Conservation (phyloP, 2,888 invertebrate genomes). For the Cyaniris semiargus region DNA sequence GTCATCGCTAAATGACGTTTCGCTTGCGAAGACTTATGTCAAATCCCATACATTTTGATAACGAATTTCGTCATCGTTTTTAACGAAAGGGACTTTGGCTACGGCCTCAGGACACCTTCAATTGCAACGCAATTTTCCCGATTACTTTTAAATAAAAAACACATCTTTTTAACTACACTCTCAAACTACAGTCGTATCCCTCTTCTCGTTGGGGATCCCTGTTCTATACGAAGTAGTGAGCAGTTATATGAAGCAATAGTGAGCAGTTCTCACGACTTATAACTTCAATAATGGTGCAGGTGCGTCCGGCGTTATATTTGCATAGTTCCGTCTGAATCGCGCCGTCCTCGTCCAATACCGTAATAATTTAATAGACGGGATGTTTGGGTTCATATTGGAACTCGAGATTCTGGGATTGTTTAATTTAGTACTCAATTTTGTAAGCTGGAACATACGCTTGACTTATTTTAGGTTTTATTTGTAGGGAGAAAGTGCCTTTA, state of each 20-base stretch:
- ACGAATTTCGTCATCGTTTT: too few species aligned
- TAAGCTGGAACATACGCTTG: background rate
- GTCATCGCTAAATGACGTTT: too few species aligned
- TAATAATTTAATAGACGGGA: constrained; percentile 3
- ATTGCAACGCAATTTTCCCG: too few species aligned
- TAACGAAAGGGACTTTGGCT: too few species aligned
- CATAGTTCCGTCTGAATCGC: constrained; percentile 50
- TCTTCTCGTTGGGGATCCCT: too few species aligned
- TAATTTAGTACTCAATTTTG: background rate
- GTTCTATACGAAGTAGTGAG: background rate
- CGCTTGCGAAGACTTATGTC: too few species aligned
- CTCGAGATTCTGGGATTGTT: background rate
- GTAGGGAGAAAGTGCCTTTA: too few species aligned
- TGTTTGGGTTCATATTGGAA: constrained; percentile 5
- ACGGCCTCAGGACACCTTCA: too few species aligned
- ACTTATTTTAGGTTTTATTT: background rate
- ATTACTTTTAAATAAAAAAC: too few species aligned
- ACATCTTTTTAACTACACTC: too few species aligned
- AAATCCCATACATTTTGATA: too few species aligned
- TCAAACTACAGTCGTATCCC: too few species aligned
- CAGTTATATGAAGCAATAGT: constrained; percentile 46
- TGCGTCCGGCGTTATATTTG: constrained; percentile 71
- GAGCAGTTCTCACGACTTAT: constrained; percentile 75
- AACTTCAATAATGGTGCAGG: constrained; percentile 78
- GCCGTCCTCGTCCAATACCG: constrained; percentile 37